Evolutionary conservation across 2,113 vertebrate species (phyloP), one percentile per base, ranked within the genome.

Genomic region (Ranitomeya variabilis): DNA sequence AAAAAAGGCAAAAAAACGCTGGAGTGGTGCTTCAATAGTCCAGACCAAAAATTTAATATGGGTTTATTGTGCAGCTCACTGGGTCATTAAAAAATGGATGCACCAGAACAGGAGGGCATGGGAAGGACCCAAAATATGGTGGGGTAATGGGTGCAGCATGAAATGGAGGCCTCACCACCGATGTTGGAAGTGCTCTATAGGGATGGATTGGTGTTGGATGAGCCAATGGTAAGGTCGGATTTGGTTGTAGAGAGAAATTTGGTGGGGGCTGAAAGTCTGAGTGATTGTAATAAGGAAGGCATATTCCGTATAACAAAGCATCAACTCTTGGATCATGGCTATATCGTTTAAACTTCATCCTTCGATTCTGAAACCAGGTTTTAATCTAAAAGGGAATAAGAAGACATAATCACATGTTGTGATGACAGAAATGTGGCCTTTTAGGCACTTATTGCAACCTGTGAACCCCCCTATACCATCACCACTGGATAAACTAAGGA

Each of bases 301-400:
- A 92, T 1, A 95, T 80, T 2, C 91, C 88, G 0, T 95, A 94
- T 15, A 94, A 82, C 1, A 96, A 85, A 89, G 92, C 95, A 76
- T 94, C 93, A 0, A 93, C 91, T 31, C 91, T 92, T 78, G 94
- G 91, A 85, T 97, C 96, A 76, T 95, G 96, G 18, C 94, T 91
- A 83, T 97, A 95, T 3, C 95, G 95, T 85, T 97, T 98, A 87
- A 96, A 93, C 87, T 97, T 97, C 97, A 97, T 98, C 23, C 96
- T 95, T 15, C 96, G 94, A 92, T 97, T 97, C 91, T 97, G 96
- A 90, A 97, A 98, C 97, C 97, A 98, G 1, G 96, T 97, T 90
- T 97, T 95, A 73, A 97, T 94, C 96, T 98, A 83, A 78, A 81
- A 62, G 0, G 52, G 2, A 86, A 59, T 23, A 59, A 57, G 8